Evolutionary conservation across 2,888 invertebrate genomes (phyloP), one percentile per base, ranked within the genome.

Genomic region (Uropetala carovei): DNA sequence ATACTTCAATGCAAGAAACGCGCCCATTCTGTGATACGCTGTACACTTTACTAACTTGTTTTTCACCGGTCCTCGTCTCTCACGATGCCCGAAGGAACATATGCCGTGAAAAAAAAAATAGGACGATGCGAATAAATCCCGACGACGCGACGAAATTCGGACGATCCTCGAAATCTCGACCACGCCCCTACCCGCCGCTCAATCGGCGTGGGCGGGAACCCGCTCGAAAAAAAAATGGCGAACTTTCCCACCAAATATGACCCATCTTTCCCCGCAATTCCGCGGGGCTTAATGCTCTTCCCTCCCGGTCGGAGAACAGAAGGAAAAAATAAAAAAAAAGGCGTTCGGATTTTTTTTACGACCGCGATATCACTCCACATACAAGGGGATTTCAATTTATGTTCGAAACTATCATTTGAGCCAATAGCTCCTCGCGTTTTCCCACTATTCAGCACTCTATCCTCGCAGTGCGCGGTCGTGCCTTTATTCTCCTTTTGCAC

Each of bases 371-470:
- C 75, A 10, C 22, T 27, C 22, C 22, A 11, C 9, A 27, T 75
- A 75, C 22, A 75, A 27, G 13, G 75, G 75, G 22, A 22, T 75
- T 75, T 75, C 75, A 75, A 27, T 75, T 75, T 75, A 75, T 75
- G 75, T 75, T 75, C 3, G 75, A 75, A 75, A 75, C 75, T 75
- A 75, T 75, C 27, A 27, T 75, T 75, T 27, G 27, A 75, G 27
- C 22, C 9, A 22, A 13, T 75, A 22, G 75, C 22, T 75, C 27
- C n/a, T 13, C 10, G 10, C 5, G 22, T 75, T 75, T 75, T 27
- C 27, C 22, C 75, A 3, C n/a, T 0, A 7, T 75, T 75, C 27
- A n/a, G 75, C 13, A 43, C 43, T 43, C 43, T 43, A 43, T 43
- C 1, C 43, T 43, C 43, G 5, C 43, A 43, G 43, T 43, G 43